Percentiles rank a stretch among this genome's conserved stretches.
These are phyloP conservation scores for Ectemnius cavifrons DNA, from an alignment of 2,888 invertebrate genomes.

Conservation along the genomic window DNA sequence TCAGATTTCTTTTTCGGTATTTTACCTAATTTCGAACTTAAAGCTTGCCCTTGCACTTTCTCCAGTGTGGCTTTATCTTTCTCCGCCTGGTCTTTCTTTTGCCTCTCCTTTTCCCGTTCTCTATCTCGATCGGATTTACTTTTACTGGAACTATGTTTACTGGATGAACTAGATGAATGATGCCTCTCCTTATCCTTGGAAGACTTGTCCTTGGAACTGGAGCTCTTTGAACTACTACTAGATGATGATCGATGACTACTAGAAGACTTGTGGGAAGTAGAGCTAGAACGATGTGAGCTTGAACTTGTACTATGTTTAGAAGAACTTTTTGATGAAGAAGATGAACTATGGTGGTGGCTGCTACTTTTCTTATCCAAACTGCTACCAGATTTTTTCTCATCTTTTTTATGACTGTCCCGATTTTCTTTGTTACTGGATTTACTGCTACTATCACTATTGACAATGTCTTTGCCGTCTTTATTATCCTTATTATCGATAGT, in stretches of 20 bases:
- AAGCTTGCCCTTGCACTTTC: conserved; percentile 83
- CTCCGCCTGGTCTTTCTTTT: conserved; percentile 80
- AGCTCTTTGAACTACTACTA: conserved; percentile 65
- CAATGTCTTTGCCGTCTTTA: conserved; percentile 62
- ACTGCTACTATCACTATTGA: conserved; percentile 74
- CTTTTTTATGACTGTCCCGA: conserved; percentile 78
- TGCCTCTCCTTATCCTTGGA: conserved; percentile 72
- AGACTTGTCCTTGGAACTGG: conserved; percentile 72
- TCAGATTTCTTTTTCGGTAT: conserved; percentile 86
- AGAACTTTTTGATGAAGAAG: conserved; percentile 68
- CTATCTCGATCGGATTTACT: conserved; percentile 74
- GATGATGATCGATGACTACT: conserved; percentile 68
- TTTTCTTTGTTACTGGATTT: conserved; percentile 80
- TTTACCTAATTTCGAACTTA: conserved; percentile 86
- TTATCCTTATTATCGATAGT: conserved; percentile 26
- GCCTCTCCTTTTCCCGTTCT: conserved; percentile 78
- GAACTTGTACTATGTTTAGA: conserved; percentile 70
- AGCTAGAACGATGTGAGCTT: conserved; percentile 68
- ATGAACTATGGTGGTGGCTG: conserved; percentile 77
- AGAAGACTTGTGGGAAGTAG: conserved; percentile 63
- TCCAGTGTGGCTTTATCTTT: conserved; percentile 85
- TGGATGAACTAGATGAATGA: conserved; percentile 62
- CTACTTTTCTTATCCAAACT: conserved; percentile 73
- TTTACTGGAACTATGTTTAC: conserved; percentile 63
- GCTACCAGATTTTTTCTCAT: conserved; percentile 75